Evolutionary conservation across 1,140 invertebrate genomes (phyloP), one percentile per base, ranked within the genome.

Genomic region (Drosophila burlai): DNA sequence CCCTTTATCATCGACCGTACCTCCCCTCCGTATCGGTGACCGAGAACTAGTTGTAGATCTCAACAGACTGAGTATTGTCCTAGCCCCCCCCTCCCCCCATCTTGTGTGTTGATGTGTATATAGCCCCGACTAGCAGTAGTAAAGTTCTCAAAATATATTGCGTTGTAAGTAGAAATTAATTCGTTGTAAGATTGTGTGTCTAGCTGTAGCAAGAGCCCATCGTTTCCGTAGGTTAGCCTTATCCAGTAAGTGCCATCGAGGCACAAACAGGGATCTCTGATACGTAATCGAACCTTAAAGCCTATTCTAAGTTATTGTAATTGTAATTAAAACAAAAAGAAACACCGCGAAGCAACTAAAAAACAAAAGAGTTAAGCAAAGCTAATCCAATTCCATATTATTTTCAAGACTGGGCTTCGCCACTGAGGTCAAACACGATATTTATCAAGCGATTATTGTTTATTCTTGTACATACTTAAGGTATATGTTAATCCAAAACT

Each of bases 11-110:
- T 66, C 54, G 57, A 71, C 66, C 65, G 21, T 21, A 21, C 57
- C 50, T 49, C 52, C 26, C 26, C 7, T n/a, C 26, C 7, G n/a
- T 24, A 64, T 49, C 55, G 61, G 62, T 45, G 57, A 49, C 40
- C 40, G 61, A 65, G 43, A 38, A 63, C 72, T 83, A 83, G 84
- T 87, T 87, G 84, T 87, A 89, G 81, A 87, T 87, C 84, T 87
- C 84, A 89, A 89, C 84, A 89, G 83, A 87, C 83, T 89, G 81
- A 83, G 84, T 89, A 84, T 81, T 81, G 77, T 72, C 67, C 74
- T 67, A 55, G 42, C 58, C 47, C 29, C 46, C 24, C 24, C 47
- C 29, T 42, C 24, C 24, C 24, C 24, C 24, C 24, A 24, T 24
- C 24, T 50, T 43, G 36, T 55, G 40, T 57, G 26, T 65, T 64